These are phyloP conservation scores for Metallyticus violacea DNA, from an alignment of 2,888 invertebrate species.

Conservation along the genomic window DNA sequence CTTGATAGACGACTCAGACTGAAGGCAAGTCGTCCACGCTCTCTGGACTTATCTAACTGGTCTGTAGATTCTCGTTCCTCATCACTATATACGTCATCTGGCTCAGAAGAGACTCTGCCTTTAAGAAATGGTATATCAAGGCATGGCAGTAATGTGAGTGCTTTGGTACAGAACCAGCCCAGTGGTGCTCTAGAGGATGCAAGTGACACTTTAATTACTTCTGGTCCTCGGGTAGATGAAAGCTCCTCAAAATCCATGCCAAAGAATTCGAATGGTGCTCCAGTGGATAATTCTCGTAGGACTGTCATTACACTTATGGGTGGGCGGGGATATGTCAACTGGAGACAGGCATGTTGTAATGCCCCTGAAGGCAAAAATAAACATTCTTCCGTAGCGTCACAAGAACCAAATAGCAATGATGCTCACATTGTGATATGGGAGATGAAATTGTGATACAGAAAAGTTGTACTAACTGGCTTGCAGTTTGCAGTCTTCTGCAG, in stretches of 20 bases:
- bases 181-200: neutral
- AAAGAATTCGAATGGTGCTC: neutral
- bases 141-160: constrained; percentile 19
- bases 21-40: constrained; percentile 78
- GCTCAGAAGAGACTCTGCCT: constrained; percentile 69
- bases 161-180: neutral
- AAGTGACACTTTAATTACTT: neutral
- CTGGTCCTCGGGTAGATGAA: neutral
- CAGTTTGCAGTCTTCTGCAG: neutral
- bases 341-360: constrained; percentile 70
- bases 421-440: constrained; percentile 91
- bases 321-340: constrained; percentile 84
- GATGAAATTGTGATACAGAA: constrained; percentile 64
- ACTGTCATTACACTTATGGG: constrained; percentile 85
- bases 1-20: constrained; percentile 75
- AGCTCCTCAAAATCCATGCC: neutral
- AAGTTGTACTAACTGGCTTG: neutral
- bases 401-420: constrained; percentile 76
- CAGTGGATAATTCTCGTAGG: constrained; percentile 52
- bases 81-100: constrained; percentile 77
- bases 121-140: constrained; percentile 46
- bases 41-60: constrained; percentile 82
- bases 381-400: constrained; percentile 21
- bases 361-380: constrained; percentile 48
- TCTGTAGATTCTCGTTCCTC: constrained; percentile 83